Evolutionary conservation across 2,113 vertebrate genomes (phyloP), one percentile per base, ranked within the genome.

Genomic region (Lasiurus borealis): DNA sequence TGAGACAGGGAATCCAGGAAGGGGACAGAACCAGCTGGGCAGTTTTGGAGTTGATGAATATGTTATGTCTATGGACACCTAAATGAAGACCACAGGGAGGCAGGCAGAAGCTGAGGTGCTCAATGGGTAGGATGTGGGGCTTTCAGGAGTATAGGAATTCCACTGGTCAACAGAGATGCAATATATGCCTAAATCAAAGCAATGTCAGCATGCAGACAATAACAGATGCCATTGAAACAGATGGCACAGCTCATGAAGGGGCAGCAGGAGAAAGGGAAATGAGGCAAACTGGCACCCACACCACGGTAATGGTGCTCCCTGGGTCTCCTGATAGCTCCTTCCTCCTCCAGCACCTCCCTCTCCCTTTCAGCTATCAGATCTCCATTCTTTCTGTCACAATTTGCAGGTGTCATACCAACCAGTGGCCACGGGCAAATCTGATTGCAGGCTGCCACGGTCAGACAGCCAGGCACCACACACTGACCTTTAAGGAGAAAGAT

Each of bases 401-500:
- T 98, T 97, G 97, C 97, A 84, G 1, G 57, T 97, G 96, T 98
- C 97, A 97, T 71, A 97, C 96, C 98, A 98, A 98, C 91, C 97
- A 98, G 96, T 92, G 87, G 95, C 97, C 98, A 98, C 62, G 31
- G 52, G 97, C 97, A 98, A 98, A 98, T 97, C 96, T 97, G 97
- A 98, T 18, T 95, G 96, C 94, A 98, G 88, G 95, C 97, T 54
- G 57, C 98, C 97, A 97, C 85, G 97, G 97, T 97, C 97, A 98
- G 98, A 98, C 98, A 96, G 96, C 52, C 80, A 97, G 98, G 98
- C 98, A 98, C 98, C 98, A 97, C 96, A 98, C 97, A 98, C 98
- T 98, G 98, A 99, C 98, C 98, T 98, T 98, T 98, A 98, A 85
- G 91, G 96, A 98, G 98, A 99, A 99, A 76, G 98, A 98, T 98